These are phyloP conservation scores for Hyles lineata DNA, from an alignment of 2,888 invertebrate species.

Conservation along the genomic window DNA sequence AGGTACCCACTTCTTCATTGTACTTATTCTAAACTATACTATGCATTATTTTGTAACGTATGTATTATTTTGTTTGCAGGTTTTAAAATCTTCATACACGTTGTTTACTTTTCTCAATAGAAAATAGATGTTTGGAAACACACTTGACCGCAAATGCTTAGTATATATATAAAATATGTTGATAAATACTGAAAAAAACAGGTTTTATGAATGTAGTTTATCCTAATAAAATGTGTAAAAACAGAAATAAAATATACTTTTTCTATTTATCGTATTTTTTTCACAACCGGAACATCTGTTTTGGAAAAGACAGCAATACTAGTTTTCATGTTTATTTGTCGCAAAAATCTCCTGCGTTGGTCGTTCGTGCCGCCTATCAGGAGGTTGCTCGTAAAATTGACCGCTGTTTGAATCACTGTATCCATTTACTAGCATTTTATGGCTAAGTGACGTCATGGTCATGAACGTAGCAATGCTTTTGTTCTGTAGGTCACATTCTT, in stretches of 20 bases:
- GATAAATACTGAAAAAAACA: too few species aligned
- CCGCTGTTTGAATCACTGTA: conserved; percentile 59
- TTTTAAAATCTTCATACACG: conserved; percentile 71
- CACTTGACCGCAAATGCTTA: neutral
- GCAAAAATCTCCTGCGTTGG: conserved; percentile 25
- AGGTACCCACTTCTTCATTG: neutral
- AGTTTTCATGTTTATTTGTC: conserved; percentile 30
- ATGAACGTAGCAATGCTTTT: conserved; percentile 31
- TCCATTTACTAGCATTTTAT: conserved; percentile 55
- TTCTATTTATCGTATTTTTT: neutral
- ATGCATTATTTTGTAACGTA: too few species aligned
- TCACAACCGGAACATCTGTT: neutral
- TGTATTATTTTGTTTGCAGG: conserved; percentile 57
- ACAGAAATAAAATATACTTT: neutral
- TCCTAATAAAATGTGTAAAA: conserved; percentile 4
- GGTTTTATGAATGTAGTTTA: neutral
- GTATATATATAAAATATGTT: too few species aligned
- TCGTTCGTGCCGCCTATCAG: conserved; percentile 33
- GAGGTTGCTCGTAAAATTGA: conserved; percentile 63
- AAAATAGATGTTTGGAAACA: conserved; percentile 41
- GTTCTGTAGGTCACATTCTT: conserved; percentile 18
- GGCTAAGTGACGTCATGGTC: conserved; percentile 42
- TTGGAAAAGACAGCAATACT: conserved; percentile 20
- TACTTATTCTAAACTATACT: neutral
- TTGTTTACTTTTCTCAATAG: conserved; percentile 69